Evolutionary conservation across 2,113 vertebrate species (phyloP).

Genomic region (Psammodynastes pulverulentus): DNA sequence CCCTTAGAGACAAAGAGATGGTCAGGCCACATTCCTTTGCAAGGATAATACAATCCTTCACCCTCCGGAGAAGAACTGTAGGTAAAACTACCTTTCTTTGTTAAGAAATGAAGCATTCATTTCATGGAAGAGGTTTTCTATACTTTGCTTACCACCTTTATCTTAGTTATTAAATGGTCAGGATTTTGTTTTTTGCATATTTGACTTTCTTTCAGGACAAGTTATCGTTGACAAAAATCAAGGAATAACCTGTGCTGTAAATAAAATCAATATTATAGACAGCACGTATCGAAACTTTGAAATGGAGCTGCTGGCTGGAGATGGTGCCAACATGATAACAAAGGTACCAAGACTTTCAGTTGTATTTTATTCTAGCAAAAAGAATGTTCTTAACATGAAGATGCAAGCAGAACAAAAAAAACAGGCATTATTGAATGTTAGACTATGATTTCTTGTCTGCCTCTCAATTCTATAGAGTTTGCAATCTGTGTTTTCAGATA

Average conservation of each 20-base stretch:
- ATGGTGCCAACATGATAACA: constrained; percentile 83
- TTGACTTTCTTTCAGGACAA: constrained; percentile 74
- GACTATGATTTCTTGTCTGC: not conserved
- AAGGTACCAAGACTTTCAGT: constrained; percentile 71
- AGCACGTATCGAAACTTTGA: constrained; percentile 91
- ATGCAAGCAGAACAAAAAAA: not conserved
- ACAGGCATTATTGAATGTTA: not conserved
- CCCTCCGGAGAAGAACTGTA: not conserved
- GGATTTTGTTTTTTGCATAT: not conserved
- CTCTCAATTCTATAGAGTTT: not conserved
- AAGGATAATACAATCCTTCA: not conserved
- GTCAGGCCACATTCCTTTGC: not conserved
- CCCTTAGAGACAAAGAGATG: not conserved
- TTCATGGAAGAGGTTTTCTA: not conserved
- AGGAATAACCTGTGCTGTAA: constrained; percentile 90
- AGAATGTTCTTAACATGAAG: not conserved
- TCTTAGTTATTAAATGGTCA: not conserved
- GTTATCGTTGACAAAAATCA: constrained; percentile 97
- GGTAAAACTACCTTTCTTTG: not conserved
- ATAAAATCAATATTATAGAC: constrained; percentile 89
- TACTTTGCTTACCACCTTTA: not conserved
- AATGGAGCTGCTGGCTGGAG: constrained; percentile 92
- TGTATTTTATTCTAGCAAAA: not conserved
- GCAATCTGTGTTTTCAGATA: not conserved
- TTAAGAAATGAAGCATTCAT: not conserved